Base-by-base conservation (phyloP, 1,140 invertebrate species). In the Pseudoatta argentina region DNA sequence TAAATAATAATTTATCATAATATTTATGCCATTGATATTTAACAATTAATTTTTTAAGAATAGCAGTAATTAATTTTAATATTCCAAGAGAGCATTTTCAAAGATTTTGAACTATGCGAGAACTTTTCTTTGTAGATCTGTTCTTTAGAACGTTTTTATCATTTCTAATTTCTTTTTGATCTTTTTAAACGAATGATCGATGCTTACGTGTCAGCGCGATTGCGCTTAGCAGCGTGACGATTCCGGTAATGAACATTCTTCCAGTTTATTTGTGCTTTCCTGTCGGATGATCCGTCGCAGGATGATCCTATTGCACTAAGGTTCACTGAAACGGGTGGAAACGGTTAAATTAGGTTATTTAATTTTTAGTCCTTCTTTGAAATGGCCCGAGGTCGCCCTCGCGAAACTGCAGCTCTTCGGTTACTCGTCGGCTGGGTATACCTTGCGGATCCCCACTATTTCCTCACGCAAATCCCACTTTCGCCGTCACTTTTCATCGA, bases 161-260 rank as follows among this genome's bases (percentile, higher is more conserved):
- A 67, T 67, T 67, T 14, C 1, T 10, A 0, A 44, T 10, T 44
- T 44, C 39, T 44, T 44, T 44, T 44, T 44, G 10, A 44, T 44
- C 39, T 44, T 44, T 10, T 44, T 44, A 44, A 44, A 44, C 8
- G 39, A 44, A 44, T 44, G 8, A 21, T 30, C 1, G 3, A 87
- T 93, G 94, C 94, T 94, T 86, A 95, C 94, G 86, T 59, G 93
- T 87, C 30, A 89, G 34, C 6, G 91, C 92, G n/a, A 92, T 59
- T 10, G 76, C 61, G 30, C 91, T 91, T 66, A 94, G 53, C n/a
- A 93, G 76, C 67, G 87, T 87, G 30, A 93, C 59, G 21, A 94
- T 55, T 34, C 87, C 87, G 55, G 88, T 51, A 87, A 82, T 89
- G n/a, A 92, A 81, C 93, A 94, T 94, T 34, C 72, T 85, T 86